These are phyloP conservation scores for Andrena dorsata DNA, from an alignment of 2,888 invertebrate species.

Conservation along the genomic window DNA sequence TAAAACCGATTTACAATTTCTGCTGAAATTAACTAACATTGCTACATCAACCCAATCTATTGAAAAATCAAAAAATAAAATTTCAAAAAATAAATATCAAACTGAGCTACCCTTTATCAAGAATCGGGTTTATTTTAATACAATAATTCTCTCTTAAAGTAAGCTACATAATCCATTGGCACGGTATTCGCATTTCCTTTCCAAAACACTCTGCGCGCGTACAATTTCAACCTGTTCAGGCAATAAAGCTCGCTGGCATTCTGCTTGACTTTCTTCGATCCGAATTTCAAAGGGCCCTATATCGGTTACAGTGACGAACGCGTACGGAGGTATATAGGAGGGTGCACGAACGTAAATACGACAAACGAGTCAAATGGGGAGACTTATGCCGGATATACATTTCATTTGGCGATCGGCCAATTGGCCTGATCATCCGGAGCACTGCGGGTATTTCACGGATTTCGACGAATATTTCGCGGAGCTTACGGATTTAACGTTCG, in stretches of 20 bases:
- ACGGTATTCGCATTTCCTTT: not conserved
- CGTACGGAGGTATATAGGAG: conserved; percentile 7
- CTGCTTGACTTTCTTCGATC: not conserved
- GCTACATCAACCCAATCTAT: too few relatives aligned
- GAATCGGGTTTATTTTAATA: not conserved
- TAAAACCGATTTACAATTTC: too few relatives aligned
- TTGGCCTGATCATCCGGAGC: conserved; percentile 79
- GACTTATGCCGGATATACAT: conserved; percentile 80
- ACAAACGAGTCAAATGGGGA: conserved; percentile 68
- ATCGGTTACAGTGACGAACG: not conserved
- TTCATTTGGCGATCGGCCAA: conserved; percentile 83
- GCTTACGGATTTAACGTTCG: conserved; percentile 80
- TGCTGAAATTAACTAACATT: too few relatives aligned
- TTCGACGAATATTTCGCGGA: conserved; percentile 80
- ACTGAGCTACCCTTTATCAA: not conserved
- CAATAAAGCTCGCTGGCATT: not conserved
- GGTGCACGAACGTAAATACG: conserved; percentile 40
- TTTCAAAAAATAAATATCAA: not conserved
- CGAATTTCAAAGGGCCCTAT: not conserved
- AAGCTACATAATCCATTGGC: not conserved
- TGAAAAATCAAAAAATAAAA: too few relatives aligned
- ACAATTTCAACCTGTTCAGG: not conserved
- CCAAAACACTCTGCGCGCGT: not conserved
- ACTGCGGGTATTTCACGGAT: conserved; percentile 79
- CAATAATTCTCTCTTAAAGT: not conserved